Evolutionary conservation across 2,888 invertebrate genomes (phyloP), one percentile per base, ranked within the genome.

Genomic region (Meganola albula): DNA sequence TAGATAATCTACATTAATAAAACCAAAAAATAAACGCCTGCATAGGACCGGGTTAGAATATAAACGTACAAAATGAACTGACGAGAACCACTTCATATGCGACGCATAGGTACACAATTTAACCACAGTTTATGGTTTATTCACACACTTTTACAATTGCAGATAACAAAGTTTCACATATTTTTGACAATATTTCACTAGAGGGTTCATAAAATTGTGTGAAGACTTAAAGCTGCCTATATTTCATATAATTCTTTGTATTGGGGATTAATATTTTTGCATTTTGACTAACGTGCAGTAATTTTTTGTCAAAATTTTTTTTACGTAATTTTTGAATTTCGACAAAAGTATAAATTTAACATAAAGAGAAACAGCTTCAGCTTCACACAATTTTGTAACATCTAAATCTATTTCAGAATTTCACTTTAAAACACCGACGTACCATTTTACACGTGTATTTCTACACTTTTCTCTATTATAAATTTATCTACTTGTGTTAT

Each of bases 1-100:
- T 80, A 73, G 73, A 72, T 50, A 16, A 58, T 74, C 75, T 73
- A 78, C 74, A 45, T 61, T 70, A 71, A 76, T 66, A 53, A 57
- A 66, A 53, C 59, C 48, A 42, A 52, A 48, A 58, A 61, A 68
- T 58, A 60, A 71, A 78, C 51, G 67, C 77, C 77, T 77, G 78
- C 74, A 58, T 58, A 71, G 69, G 72, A 76, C 75, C 79, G 75
- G 79, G 78, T 68, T 51, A 60, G 45, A 59, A 56, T 65, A 23
- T 41, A 74, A 71, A 75, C 61, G 55, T 64, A 68, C 64, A 71
- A 67, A 69, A 57, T 62, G 62, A 73, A 64, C 67, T 42, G 52
- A 53, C 45, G 43, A 35, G 35, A 42, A 29, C n/a, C 43, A 57
- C 38, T 31, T 40, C 41, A 45, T 37, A 34, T 37, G 38, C 40